Evolutionary conservation across 2,797 vertebrate genomes (phyloP).

Genomic region (Halcyon leucocephala): DNA sequence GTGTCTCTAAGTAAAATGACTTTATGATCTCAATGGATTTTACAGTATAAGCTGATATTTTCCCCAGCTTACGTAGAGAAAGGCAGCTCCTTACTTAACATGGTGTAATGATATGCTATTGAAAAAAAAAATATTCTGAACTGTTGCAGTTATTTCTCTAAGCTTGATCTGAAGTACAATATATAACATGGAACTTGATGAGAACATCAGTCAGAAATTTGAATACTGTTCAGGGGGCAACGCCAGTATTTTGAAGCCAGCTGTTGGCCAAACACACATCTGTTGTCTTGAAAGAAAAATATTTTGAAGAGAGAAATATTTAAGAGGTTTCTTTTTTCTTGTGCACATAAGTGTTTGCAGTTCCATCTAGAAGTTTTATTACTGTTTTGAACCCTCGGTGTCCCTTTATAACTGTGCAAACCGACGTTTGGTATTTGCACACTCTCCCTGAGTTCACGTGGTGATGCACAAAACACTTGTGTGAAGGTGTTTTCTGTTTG

Average conservation of each 20-base stretch:
- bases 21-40: neutral
- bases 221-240: neutral
- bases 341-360: neutral
- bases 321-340: neutral
- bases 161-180: neutral
- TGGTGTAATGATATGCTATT: neutral
- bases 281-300: neutral
- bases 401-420: neutral
- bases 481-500: neutral
- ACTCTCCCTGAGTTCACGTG: rapidly evolving
- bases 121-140: neutral
- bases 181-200: neutral
- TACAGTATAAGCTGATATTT: neutral
- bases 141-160: neutral
- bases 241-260: neutral
- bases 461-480: neutral
- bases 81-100: neutral
- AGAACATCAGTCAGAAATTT: neutral
- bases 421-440: neutral
- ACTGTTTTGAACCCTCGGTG: neutral
- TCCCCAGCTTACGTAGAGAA: neutral
- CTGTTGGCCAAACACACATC: neutral
- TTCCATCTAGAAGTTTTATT: neutral
- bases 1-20: neutral
- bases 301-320: neutral